Conservation (phyloP, 2,888 invertebrate species). For the Didymodactylos carnosus region DNA sequence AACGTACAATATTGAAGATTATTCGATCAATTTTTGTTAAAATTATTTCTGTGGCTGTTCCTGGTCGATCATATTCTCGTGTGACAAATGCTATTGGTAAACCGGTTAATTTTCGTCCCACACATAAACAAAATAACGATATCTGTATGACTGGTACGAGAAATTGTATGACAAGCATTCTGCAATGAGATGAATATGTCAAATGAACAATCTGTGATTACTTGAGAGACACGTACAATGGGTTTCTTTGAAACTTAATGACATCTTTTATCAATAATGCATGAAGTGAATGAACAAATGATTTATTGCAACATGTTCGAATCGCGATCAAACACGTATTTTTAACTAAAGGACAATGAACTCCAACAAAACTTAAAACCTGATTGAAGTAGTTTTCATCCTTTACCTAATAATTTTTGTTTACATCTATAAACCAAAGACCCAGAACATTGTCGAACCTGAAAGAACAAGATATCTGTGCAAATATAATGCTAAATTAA, state of each 20-base stretch:
- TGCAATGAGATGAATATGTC: constrained; percentile 19
- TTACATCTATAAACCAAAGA: no score
- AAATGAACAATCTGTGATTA: not conserved
- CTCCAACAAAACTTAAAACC: no score
- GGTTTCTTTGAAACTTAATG: not conserved
- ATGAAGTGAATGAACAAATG: not conserved
- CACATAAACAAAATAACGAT: constrained; percentile 72
- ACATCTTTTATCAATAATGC: not conserved
- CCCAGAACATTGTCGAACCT: no score
- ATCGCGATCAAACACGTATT: not conserved
- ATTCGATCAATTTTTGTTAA: not conserved
- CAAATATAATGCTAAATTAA: no score
- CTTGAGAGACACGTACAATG: not conserved
- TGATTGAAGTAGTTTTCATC: no score
- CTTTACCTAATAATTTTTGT: no score
- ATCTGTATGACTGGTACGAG: constrained; percentile 77
- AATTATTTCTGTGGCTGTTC: not conserved
- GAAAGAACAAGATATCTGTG: no score
- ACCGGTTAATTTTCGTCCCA: constrained; percentile 37
- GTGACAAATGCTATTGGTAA: constrained; percentile 62
- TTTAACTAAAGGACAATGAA: no score
- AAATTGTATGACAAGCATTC: constrained; percentile 69
- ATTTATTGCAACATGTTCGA: not conserved
- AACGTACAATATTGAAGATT: not conserved
- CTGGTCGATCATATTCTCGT: constrained; percentile 36